Evolutionary conservation across 2,888 invertebrate species (phyloP).

Genomic region (Parthenolecanium corni): DNA sequence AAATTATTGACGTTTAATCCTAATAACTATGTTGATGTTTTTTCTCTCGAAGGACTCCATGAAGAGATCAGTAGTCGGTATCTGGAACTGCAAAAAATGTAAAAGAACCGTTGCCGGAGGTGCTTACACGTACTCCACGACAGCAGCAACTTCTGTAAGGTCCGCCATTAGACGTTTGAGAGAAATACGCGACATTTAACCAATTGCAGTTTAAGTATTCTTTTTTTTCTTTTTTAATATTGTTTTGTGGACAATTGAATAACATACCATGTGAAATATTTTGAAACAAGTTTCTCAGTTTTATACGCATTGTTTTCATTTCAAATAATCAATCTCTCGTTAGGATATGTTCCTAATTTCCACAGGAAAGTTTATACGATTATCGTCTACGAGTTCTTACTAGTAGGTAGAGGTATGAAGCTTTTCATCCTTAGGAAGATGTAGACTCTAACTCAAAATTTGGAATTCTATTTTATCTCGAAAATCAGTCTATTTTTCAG

Average conservation of each 20-base stretch:
- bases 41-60: conserved; percentile 82
- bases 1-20: too few relatives aligned
- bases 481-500: too few relatives aligned
- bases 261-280: not conserved
- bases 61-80: conserved; percentile 94
- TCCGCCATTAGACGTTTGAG: conserved; percentile 94
- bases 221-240: not conserved
- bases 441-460: too few relatives aligned
- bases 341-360: too few relatives aligned
- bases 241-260: not conserved
- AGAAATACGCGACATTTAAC: conserved; percentile 69
- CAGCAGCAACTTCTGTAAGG: conserved; percentile 92
- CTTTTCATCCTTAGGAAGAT: too few relatives aligned
- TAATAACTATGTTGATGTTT: too few relatives aligned
- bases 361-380: too few relatives aligned
- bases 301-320: too few relatives aligned
- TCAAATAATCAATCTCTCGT: too few relatives aligned
- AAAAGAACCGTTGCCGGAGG: conserved; percentile 95
- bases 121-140: conserved; percentile 97
- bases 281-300: not conserved
- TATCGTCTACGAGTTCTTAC: too few relatives aligned
- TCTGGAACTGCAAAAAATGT: conserved; percentile 96
- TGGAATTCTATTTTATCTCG: too few relatives aligned
- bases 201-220: not conserved
- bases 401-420: too few relatives aligned